Evolutionary conservation across 2,113 vertebrate species (phyloP).

Genomic region (Lucifuga dentata): DNA sequence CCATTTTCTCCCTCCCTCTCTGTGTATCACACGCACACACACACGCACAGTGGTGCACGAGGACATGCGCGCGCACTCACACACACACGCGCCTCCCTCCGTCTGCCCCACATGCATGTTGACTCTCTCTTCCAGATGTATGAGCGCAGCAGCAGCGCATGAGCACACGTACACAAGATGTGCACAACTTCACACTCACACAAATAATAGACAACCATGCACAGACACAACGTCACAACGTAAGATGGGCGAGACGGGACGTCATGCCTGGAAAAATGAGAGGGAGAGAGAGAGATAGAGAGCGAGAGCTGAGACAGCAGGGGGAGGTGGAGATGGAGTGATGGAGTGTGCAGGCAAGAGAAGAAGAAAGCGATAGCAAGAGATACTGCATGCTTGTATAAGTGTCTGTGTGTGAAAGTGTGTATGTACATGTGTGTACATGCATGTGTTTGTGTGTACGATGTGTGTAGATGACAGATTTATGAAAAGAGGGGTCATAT

Average conservation of each 20-base stretch:
- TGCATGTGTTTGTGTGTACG: conserved; percentile 41
- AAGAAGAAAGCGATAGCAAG: conserved; percentile 68
- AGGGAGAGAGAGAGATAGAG: conserved; percentile 42
- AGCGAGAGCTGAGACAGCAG: conserved; percentile 65
- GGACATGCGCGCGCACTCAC: conserved; percentile 42
- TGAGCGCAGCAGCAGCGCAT: conserved; percentile 2
- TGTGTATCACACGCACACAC: conserved; percentile 7
- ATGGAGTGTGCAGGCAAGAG: conserved; percentile 69
- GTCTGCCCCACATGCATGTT: conserved; percentile 8
- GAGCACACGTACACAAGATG: neutral
- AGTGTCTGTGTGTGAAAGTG: conserved; percentile 54
- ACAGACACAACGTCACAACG: conserved; percentile 58
- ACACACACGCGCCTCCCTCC: conserved; percentile 40
- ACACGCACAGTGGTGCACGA: conserved; percentile 39
- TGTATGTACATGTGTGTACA: conserved; percentile 30
- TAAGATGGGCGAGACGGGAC: conserved; percentile 68
- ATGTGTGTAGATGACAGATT: conserved; percentile 80
- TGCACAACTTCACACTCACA: conserved; percentile 51
- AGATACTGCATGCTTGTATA: conserved; percentile 76
- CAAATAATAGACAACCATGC: conserved; percentile 46
- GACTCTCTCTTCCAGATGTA: conserved; percentile 61
- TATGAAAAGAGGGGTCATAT: conserved; percentile 72
- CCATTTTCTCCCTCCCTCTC: conserved; percentile 22
- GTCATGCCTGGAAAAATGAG: conserved; percentile 69
- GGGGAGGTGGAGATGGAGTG: conserved; percentile 69